Conservation (phyloP, 2,797 vertebrate genomes). For the Amphiprion clarkii region DNA sequence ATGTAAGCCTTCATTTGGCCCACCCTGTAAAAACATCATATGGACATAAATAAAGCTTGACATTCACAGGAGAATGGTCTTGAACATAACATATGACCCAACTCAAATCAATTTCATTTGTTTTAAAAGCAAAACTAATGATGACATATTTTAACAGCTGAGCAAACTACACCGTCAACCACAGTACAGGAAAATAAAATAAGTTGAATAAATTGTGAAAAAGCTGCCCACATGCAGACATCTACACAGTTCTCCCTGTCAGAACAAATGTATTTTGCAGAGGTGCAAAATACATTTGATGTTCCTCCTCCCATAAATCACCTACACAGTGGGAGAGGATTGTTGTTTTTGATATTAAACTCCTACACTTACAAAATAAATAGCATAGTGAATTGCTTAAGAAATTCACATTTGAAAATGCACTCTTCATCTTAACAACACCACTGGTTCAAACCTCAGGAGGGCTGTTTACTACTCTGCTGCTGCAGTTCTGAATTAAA, state of each 20-base stretch:
- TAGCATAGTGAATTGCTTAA: neutral
- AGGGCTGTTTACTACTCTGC: neutral
- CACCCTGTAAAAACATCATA: no score
- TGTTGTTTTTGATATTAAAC: constrained; percentile 36
- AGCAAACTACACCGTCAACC: neutral
- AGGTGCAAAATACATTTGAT: constrained; percentile 2
- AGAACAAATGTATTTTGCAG: constrained; percentile 16
- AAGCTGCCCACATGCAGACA: constrained; percentile 32
- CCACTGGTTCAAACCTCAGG: neutral
- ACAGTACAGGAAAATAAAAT: neutral
- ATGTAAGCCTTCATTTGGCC: no score
- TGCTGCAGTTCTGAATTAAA: neutral
- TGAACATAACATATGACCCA: neutral
- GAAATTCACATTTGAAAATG: neutral
- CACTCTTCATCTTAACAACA: neutral
- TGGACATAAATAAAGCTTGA: no score
- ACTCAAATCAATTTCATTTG: neutral
- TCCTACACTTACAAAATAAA: constrained; percentile 33
- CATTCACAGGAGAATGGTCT: no score
- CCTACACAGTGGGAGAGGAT: constrained; percentile 43
- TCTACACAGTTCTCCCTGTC: neutral
- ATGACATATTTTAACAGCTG: neutral
- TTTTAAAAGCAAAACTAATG: neutral
- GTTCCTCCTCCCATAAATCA: constrained; percentile 56
- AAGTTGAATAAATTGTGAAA: neutral